Evolutionary conservation across 2,113 vertebrate species (phyloP).

Genomic region (Chlamydotis undulata): DNA sequence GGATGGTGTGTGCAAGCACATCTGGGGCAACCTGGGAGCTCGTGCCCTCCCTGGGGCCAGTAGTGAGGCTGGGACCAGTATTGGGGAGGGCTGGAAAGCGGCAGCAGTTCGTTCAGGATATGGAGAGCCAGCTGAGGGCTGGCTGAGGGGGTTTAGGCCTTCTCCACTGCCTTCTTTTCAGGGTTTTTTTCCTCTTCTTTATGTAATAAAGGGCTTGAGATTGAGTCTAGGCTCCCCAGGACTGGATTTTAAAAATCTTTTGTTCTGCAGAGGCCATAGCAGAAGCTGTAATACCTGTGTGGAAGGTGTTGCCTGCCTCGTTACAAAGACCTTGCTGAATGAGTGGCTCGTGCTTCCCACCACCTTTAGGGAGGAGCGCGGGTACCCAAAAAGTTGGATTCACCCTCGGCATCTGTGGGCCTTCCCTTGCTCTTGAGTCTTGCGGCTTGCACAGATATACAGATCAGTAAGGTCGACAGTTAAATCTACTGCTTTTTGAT

Average conservation of each 20-base stretch:
- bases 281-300: background rate
- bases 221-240: background rate
- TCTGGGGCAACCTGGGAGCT: fast-evolving
- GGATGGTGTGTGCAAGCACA: background rate
- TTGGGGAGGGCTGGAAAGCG: background rate
- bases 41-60: fast-evolving
- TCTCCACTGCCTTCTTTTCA: background rate
- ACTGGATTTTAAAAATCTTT: background rate
- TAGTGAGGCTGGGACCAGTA: background rate
- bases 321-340: background rate
- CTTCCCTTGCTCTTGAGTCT: background rate
- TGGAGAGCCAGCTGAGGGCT: fast-evolving
- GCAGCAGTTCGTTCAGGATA: background rate
- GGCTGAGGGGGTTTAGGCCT: background rate
- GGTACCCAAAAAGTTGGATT: background rate
- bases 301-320: background rate
- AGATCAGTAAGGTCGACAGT: background rate
- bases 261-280: background rate
- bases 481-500: constrained; percentile 12
- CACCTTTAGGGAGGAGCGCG: fast-evolving
- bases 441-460: background rate
- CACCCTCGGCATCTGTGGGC: background rate
- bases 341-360: background rate
- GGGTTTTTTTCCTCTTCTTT: background rate
- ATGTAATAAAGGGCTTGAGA: background rate